A percentile compares a stretch with the other conserved stretches of the same genome.
These are phyloP conservation scores for Todiramphus chloris DNA, from an alignment of 2,113 vertebrate species.

Conservation along the genomic window DNA sequence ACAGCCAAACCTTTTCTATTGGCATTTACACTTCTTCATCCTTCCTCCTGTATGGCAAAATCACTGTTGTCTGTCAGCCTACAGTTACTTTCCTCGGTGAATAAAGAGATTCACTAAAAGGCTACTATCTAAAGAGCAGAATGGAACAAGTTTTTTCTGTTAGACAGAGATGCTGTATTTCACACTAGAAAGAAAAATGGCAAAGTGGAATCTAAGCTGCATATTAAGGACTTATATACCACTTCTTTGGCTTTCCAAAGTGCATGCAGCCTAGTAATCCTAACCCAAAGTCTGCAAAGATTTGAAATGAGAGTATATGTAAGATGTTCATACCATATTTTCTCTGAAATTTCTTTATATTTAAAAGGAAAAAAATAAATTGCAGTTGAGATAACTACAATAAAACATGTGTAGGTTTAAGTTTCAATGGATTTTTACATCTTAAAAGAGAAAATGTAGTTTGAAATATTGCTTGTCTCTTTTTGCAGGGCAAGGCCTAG, in stretches of 20 bases:
- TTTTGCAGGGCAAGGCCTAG: background rate
- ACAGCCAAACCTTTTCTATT: background rate
- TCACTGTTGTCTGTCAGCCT: background rate
- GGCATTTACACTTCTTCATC: background rate
- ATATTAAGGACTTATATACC: background rate
- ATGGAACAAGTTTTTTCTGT: background rate
- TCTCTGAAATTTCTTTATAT: background rate
- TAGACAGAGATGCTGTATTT: background rate
- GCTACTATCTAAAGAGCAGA: background rate
- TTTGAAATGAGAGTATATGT: background rate
- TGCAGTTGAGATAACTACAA: background rate
- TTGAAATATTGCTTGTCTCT: background rate
- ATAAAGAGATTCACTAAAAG: background rate
- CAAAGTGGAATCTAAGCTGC: background rate
- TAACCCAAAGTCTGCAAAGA: background rate
- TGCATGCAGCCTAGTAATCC: background rate
- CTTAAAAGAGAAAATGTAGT: background rate
- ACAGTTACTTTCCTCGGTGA: background rate
- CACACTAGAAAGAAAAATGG: background rate
- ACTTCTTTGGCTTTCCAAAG: background rate
- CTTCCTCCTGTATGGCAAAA: background rate
- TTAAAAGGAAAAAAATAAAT: background rate
- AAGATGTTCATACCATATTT: background rate
- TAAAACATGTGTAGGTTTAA: background rate
- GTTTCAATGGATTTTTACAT: background rate